Evolutionary conservation across 2,113 vertebrate species (phyloP), one percentile per base, ranked within the genome.

Genomic region (Lycocorax pyrrhopterus): DNA sequence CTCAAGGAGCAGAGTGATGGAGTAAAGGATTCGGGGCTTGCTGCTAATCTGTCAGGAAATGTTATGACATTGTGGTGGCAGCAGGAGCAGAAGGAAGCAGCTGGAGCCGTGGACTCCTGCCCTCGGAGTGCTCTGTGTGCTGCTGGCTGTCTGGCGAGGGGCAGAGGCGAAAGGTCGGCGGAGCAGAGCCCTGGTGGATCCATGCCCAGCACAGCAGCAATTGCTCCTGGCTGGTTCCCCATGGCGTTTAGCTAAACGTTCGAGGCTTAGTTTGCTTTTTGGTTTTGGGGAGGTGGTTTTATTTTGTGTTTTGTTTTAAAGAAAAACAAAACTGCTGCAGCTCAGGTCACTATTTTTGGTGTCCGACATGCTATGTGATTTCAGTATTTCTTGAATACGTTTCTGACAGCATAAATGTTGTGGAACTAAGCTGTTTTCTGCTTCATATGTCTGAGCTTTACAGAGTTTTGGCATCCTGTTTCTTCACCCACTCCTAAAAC

Each of bases 41-140:
- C 67, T 86, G 68, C 46, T 96, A 67, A 93, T 93, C 88, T 60
- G 16, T 92, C 92, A 90, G 85, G 91, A 86, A 84, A 47, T 87
- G 79, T 94, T 96, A 75, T 67, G 76, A 93, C 73, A 71, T 30
- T 56, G 68, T 78, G 85, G 90, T 96, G 94, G 92, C 88, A 92
- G 88, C 15, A 72, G 68, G 85, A 90, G 62, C 71, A 91, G 93
- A 73, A 95, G 88, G 90, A 85, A 92, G 68, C 94, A 96, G 94
- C 93, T 96, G 96, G 92, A 96, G 85, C 59, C 2, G 1, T 77
- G 72, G 93, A 90, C 73, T 90, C 83, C 52, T 92, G 92, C 83
- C 79, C 64, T 81, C 19, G 2, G 51, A 85, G 85, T 6, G 22
- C 76, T 89, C 16, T 3, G 3, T 84, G 79, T 85, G 68, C 81